These are phyloP conservation scores for Laothoe populi DNA, from an alignment of 2,888 invertebrate genomes.

Conservation along the genomic window DNA sequence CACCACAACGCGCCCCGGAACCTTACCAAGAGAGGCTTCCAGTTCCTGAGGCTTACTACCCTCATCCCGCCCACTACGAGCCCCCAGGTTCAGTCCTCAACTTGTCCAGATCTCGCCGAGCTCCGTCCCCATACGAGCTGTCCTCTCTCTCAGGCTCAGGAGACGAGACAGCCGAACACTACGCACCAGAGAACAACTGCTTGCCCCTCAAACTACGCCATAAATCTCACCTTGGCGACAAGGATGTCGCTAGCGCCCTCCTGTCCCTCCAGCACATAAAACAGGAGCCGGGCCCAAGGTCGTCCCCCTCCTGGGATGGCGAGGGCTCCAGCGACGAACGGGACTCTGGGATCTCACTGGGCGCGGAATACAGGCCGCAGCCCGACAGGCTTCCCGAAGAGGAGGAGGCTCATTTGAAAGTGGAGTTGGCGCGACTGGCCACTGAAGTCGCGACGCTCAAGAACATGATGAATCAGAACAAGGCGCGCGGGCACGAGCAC, in stretches of 20 bases:
- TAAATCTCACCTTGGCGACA: constrained; percentile 95
- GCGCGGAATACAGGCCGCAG: constrained; percentile 86
- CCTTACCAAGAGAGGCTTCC: constrained; percentile 79
- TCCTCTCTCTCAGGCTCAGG: constrained; percentile 89
- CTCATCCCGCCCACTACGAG: constrained; percentile 84
- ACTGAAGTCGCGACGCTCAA: constrained; percentile 96
- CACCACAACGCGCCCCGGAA: constrained; percentile 83
- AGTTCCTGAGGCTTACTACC: constrained; percentile 77
- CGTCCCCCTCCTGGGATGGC: constrained; percentile 94
- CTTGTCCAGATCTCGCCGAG: constrained; percentile 87
- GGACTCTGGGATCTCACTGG: constrained; percentile 95
- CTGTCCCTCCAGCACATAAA: constrained; percentile 94
- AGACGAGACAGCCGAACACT: constrained; percentile 78
- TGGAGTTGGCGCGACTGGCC: constrained; percentile 94
- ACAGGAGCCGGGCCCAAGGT: constrained; percentile 92
- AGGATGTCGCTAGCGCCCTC: constrained; percentile 93
- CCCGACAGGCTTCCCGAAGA: constrained; percentile 79
- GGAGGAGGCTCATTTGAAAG: constrained; percentile 91
- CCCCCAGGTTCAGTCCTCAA: constrained; percentile 89
- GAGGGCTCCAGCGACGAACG: constrained; percentile 96
- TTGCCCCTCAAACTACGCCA: constrained; percentile 96
- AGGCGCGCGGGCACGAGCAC: constrained; percentile 76
- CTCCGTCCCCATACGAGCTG: constrained; percentile 92
- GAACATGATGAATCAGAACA: constrained; percentile 90
- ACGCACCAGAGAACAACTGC: constrained; percentile 89